Conservation (phyloP, 2,113 vertebrate genomes). For the Campylomormyrus tamandua region DNA sequence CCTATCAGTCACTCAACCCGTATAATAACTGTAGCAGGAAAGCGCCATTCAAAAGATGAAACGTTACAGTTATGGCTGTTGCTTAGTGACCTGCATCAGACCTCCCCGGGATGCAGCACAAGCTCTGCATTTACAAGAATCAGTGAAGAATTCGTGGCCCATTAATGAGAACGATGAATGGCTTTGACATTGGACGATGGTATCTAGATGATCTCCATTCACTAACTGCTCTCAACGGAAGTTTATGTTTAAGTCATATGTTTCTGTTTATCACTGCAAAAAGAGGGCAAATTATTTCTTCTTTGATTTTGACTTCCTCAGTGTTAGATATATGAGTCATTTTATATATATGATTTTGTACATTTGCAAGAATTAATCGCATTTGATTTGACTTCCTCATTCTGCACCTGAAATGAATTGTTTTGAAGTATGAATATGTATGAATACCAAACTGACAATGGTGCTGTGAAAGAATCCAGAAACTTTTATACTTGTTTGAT, state of each 20-base stretch:
- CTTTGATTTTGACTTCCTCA: background rate
- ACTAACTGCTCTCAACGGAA: background rate
- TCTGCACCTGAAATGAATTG: background rate
- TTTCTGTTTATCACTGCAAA: background rate
- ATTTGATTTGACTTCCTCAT: background rate
- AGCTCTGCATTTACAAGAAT: background rate
- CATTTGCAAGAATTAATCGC: background rate
- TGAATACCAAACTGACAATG: background rate
- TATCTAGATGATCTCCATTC: background rate
- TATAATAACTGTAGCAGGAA: background rate
- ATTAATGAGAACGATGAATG: background rate
- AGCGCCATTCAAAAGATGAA: background rate
- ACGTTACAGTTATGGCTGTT: background rate
- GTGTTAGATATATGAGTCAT: background rate
- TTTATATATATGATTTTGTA: background rate
- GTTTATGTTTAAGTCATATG: background rate
- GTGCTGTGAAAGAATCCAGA: background rate
- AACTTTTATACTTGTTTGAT: background rate
- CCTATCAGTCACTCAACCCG: background rate
- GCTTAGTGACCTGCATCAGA: background rate
- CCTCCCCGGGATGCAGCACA: background rate
- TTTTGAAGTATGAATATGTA: background rate
- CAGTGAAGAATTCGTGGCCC: background rate
- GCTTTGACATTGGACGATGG: background rate
- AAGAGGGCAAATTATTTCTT: background rate